phyloP scores from a whole-genome alignment of 92 coral and sea anemone species.

The Umimayanthus chanpuru region DNA sequence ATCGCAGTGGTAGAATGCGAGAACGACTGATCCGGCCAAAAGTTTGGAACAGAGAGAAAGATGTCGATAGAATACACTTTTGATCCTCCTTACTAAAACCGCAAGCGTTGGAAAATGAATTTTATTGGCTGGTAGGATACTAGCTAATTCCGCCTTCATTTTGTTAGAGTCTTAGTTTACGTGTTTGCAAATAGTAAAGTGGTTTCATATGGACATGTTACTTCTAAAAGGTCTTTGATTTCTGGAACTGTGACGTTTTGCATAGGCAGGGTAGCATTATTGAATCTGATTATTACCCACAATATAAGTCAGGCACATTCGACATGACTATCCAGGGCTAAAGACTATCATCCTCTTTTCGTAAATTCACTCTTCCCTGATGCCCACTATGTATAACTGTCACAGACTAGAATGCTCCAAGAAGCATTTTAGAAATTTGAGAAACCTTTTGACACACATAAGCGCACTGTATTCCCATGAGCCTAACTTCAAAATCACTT shows the following conservation, averaged over 20 bases:
- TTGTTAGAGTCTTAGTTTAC: background rate
- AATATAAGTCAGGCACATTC: background rate
- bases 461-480: background rate
- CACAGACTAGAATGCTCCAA: conserved; percentile 6
- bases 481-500: conserved; percentile 12
- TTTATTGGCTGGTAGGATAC: background rate
- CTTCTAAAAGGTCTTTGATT: background rate
- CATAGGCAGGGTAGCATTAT: background rate
- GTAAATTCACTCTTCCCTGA: background rate
- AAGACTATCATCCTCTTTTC: background rate
- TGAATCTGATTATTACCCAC: no score
- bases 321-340: background rate
- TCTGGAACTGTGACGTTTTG: background rate
- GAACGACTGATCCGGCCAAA: no score
- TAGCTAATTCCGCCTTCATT: background rate
- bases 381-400: conserved; percentile 3
- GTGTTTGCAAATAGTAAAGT: background rate
- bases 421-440: background rate
- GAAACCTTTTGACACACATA: conserved; percentile 7
- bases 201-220: background rate
- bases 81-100: no score
- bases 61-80: no score
- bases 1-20: no score
- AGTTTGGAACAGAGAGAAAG: no score
- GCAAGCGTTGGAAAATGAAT: background rate